Percentiles rank a stretch among this genome's conserved stretches.
phyloP scores from a whole-genome alignment of 2,113 vertebrate genomes.

The Hassar affinis region DNA sequence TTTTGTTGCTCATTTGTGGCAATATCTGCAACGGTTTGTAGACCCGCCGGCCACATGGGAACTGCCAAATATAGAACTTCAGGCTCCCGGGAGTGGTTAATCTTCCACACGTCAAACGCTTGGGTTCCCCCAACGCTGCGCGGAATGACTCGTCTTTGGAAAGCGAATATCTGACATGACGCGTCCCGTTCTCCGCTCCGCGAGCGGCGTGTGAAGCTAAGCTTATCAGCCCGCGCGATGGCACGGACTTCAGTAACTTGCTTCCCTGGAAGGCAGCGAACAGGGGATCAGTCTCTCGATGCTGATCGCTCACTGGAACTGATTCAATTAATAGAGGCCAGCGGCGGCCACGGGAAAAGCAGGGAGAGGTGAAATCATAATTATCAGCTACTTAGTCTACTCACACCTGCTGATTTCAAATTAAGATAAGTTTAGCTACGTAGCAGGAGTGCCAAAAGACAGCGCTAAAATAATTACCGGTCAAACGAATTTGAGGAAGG shows the following conservation, averaged over 20 bases:
- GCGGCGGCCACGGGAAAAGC: constrained; percentile 27
- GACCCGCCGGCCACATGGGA: constrained; percentile 11
- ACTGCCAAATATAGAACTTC: constrained; percentile 2
- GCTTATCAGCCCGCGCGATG: not conserved
- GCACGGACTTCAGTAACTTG: constrained; percentile 4
- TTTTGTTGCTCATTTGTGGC: not conserved
- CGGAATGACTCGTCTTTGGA: constrained; percentile 23
- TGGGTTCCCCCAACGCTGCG: constrained; percentile 11
- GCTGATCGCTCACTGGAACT: constrained; percentile 41
- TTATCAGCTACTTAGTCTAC: constrained; percentile 44
- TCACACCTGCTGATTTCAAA: constrained; percentile 38
- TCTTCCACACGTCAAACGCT: constrained; percentile 20
- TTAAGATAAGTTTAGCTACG: constrained; percentile 36
- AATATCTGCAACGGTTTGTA: constrained; percentile 36
- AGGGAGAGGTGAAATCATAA: constrained; percentile 47
- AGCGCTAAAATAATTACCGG: constrained; percentile 3
- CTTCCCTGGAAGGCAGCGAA: constrained; percentile 36
- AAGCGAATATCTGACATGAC: constrained; percentile 15
- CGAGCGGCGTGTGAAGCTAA: not conserved
- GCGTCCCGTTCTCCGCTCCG: not conserved
- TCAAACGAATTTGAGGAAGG: not conserved
- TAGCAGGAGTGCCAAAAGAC: constrained; percentile 14
- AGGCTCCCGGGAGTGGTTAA: constrained; percentile 21
- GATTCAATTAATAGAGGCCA: constrained; percentile 50
- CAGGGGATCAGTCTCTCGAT: not conserved